Base-by-base conservation (phyloP, 2,797 vertebrate genomes). In the Pogoniulus pusillus region DNA sequence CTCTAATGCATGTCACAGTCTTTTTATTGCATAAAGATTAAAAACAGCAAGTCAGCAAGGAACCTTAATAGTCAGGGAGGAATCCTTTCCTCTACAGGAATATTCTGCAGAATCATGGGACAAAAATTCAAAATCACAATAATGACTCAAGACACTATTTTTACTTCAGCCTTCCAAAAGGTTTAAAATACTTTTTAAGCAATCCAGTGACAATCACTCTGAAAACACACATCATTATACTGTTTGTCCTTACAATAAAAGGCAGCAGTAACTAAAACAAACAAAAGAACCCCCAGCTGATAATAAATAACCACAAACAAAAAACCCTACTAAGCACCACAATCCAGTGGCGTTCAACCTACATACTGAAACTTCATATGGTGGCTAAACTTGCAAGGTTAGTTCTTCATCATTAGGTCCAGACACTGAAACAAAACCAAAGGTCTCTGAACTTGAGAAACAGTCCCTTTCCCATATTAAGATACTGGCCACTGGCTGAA, bases 401-500 rank as follows among this genome's bases (percentile, higher is more conserved):
- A 68, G 18, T 37, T 91, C 59, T 72, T 71, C 27, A 22, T 6
- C 82, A 69, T 60, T 58, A 41, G 62, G 35, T 91, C 85, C 51
- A 84, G 62, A 79, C 32, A 64, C 13, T 63, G 59, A 87, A 91
- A 90, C 26, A 59, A 94, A 95, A 53, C 32, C 63, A 91, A 45
- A 90, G 26, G 17, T 71, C 55, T 43, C 74, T 18, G 35, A 18
- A 69, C 20, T 72, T 76, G 60, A 60, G 72, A 82, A 86, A 85
- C 24, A 65, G 43, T 65, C 39, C n/a, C 70, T 72, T 77, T 29
- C 23, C 41, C 12, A 41, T 8, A 17, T n/a, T 54, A 74, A 66
- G 41, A n/a, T 37, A 74, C 3, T 1, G 3, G 23, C 18, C 84
- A 62, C 14, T 35, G 35, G 22, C 55, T 77, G 71, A 91, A 69